Evolutionary conservation across 2,113 vertebrate genomes (phyloP).

Genomic region (Gambusia affinis): DNA sequence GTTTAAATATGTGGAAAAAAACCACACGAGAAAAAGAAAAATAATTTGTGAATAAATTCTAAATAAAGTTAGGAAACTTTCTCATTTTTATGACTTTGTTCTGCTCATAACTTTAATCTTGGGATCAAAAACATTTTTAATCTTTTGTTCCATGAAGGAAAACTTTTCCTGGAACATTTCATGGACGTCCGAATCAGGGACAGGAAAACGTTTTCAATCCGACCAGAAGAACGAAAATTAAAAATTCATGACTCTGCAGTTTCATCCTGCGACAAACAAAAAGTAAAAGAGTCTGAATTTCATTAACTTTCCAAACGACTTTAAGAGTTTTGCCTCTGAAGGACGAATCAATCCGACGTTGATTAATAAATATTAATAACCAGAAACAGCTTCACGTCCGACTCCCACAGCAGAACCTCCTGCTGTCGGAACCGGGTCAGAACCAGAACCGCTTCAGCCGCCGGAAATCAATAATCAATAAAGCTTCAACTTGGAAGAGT

Average conservation of each 20-base stretch:
- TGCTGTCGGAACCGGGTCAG: not conserved
- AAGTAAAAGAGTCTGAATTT: constrained; percentile 41
- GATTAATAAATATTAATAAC: constrained; percentile 80
- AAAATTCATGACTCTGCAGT: constrained; percentile 2
- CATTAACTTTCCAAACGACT: constrained; percentile 48
- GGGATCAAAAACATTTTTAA: too few species aligned
- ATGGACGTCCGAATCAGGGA: not conserved
- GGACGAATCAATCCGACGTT: constrained; percentile 31
- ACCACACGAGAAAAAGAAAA: too few species aligned
- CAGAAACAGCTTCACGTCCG: constrained; percentile 49
- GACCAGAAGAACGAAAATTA: constrained; percentile 5
- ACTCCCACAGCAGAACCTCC: not conserved
- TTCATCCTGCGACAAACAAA: constrained; percentile 28
- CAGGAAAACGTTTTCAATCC: constrained; percentile 9
- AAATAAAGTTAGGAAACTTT: too few species aligned
- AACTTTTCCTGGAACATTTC: too few species aligned
- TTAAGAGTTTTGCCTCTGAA: constrained; percentile 60
- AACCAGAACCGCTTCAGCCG: too few species aligned
- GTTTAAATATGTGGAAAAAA: too few species aligned
- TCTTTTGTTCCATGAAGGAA: too few species aligned
- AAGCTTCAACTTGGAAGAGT: too few species aligned
- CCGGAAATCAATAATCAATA: too few species aligned
- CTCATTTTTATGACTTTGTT: too few species aligned
- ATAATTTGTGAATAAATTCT: too few species aligned
- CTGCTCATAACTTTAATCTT: too few species aligned